Evolutionary conservation across 2,888 invertebrate species (phyloP).

Genomic region (Eretmocerus hayati): DNA sequence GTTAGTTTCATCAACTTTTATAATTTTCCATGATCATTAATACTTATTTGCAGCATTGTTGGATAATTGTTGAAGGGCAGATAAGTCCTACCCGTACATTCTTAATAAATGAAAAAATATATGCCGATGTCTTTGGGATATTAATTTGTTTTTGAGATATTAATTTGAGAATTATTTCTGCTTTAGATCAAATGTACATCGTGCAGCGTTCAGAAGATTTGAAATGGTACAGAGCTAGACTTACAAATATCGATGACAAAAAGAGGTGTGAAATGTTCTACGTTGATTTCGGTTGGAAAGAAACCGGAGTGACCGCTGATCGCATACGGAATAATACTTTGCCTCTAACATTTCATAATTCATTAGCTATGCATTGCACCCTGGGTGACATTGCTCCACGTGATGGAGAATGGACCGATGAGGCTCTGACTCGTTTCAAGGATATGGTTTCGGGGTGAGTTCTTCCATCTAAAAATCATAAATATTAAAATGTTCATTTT

Average conservation of each 20-base stretch:
- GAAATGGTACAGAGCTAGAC: constrained; percentile 62
- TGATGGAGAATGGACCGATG: constrained; percentile 10
- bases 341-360: constrained; percentile 35
- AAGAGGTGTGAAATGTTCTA: constrained; percentile 52
- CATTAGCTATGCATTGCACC: constrained; percentile 55
- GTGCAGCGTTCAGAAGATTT: constrained; percentile 52
- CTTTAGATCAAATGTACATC: constrained; percentile 57
- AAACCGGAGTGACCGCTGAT: constrained; percentile 50
- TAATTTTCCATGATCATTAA: too few relatives aligned
- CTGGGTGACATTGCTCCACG: constrained; percentile 49
- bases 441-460: constrained; percentile 3
- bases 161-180: too few relatives aligned
- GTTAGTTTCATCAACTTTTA: too few relatives aligned
- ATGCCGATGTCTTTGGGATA: too few relatives aligned
- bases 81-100: too few relatives aligned
- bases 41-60: too few relatives aligned
- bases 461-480: neutral
- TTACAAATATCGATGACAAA: constrained; percentile 34
- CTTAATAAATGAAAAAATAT: too few relatives aligned
- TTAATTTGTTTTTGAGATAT: too few relatives aligned
- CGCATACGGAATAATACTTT: constrained; percentile 26
- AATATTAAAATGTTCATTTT: constrained; percentile 1
- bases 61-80: too few relatives aligned
- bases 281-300: constrained; percentile 59
- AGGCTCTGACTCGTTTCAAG: neutral